These are phyloP conservation scores for Lysandra bellargus DNA, from an alignment of 2,888 invertebrate species.

Conservation along the genomic window DNA sequence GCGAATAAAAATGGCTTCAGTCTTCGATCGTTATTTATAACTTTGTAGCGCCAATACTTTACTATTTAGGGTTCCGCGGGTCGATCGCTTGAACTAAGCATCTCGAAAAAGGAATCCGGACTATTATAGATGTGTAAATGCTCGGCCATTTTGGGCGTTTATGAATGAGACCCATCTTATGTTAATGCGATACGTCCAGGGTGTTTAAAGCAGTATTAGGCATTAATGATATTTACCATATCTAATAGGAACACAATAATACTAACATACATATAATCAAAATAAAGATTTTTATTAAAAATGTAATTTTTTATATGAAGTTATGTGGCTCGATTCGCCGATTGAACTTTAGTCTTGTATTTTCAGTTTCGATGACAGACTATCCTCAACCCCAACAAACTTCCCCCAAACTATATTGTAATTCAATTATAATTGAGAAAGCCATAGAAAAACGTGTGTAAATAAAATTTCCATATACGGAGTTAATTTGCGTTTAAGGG, in stretches of 20 bases:
- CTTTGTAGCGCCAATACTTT: neutral
- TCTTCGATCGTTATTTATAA: conserved; percentile 23
- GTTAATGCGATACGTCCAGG: no score
- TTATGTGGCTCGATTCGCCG: no score
- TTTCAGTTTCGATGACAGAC: neutral
- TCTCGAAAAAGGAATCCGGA: neutral
- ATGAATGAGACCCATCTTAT: no score
- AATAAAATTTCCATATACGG: conserved; percentile 39
- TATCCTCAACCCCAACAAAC: neutral
- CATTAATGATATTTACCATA: no score
- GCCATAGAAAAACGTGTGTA: conserved; percentile 15
- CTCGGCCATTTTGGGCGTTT: no score
- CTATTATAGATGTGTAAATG: no score
- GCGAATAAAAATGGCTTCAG: conserved; percentile 18
- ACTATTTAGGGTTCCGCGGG: conserved; percentile 4
- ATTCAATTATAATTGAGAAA: conserved; percentile 4
- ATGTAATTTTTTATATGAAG: no score
- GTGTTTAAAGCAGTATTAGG: no score
- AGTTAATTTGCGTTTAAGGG: conserved; percentile 79
- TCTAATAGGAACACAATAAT: no score
- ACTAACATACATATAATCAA: no score
- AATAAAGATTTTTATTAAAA: no score
- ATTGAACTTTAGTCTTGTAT: neutral
- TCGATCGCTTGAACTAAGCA: neutral
- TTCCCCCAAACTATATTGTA: neutral